These are phyloP conservation scores for Anguilla rostrata DNA, from an alignment of 2,113 vertebrate species.

Conservation along the genomic window DNA sequence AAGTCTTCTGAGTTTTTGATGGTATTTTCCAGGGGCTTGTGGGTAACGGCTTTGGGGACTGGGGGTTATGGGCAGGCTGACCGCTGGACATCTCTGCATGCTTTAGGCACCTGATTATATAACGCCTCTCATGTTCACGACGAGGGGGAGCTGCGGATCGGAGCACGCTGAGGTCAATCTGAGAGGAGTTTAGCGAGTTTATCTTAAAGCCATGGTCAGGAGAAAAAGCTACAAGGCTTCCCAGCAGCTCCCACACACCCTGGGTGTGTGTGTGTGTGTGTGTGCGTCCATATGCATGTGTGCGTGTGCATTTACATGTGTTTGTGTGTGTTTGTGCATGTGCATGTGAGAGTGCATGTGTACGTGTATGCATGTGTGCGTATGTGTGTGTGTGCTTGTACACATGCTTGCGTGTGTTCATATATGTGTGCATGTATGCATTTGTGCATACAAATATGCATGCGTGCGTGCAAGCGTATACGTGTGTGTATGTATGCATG, in stretches of 20 bases:
- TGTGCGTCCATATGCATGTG: conserved; percentile 1
- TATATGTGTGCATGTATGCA: background rate
- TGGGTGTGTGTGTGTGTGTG: background rate
- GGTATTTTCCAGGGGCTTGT: background rate
- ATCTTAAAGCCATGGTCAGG: background rate
- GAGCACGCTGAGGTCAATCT: background rate
- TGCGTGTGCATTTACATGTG: background rate
- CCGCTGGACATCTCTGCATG: background rate
- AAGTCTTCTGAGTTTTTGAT: background rate
- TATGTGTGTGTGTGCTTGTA: background rate
- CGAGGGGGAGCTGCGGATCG: background rate
- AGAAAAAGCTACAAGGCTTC: background rate
- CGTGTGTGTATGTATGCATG: background rate
- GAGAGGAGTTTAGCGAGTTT: background rate
- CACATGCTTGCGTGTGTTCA: background rate
- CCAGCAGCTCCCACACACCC: too few species aligned
- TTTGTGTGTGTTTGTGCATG: background rate
- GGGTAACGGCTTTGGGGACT: background rate
- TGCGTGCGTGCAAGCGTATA: background rate
- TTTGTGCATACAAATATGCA: background rate
- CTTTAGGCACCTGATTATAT: background rate
- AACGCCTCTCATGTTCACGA: background rate
- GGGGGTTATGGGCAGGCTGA: background rate
- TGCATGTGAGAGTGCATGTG: background rate
- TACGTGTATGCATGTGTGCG: background rate